Evolutionary conservation across 2,797 vertebrate genomes (phyloP).

Genomic region (Ficedula albicollis): DNA sequence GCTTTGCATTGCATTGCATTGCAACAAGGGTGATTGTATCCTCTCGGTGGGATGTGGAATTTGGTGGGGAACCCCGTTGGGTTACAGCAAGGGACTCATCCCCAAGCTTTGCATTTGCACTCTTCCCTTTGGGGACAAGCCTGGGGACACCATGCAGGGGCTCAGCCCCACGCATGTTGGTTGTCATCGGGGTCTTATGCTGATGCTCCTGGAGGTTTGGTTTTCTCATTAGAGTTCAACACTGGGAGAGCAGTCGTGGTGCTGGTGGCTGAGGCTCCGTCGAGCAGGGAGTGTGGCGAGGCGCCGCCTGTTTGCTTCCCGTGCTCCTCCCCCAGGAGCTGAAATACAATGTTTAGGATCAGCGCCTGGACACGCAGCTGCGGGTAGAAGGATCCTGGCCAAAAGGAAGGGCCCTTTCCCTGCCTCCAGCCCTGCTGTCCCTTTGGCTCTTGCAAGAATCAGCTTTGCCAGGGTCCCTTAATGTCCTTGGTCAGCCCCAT

Average conservation of each 20-base stretch:
- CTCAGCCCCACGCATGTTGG: rapidly evolving
- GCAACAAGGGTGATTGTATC: not conserved
- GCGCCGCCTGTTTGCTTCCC: not conserved
- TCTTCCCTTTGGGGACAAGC: not conserved
- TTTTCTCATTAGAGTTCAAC: not conserved
- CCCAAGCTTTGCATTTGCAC: not conserved
- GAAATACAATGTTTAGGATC: not conserved
- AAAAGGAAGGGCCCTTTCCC: not conserved
- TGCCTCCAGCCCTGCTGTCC: rapidly evolving
- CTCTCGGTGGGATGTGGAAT: rapidly evolving
- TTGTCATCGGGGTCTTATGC: rapidly evolving
- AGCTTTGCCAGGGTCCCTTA: not conserved
- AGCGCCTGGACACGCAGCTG: not conserved
- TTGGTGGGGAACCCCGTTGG: rapidly evolving
- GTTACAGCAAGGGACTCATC: rapidly evolving
- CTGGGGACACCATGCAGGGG: rapidly evolving
- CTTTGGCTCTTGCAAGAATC: not conserved
- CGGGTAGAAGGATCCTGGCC: not conserved
- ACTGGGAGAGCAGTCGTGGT: rapidly evolving
- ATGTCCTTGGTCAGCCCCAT: not conserved
- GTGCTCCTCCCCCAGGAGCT: not conserved
- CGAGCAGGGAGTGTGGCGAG: rapidly evolving
- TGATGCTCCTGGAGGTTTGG: not conserved
- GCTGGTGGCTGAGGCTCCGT: not conserved
- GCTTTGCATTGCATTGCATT: not conserved